Conservation (phyloP, 2,888 invertebrate genomes). For the Tinea trinotella region DNA sequence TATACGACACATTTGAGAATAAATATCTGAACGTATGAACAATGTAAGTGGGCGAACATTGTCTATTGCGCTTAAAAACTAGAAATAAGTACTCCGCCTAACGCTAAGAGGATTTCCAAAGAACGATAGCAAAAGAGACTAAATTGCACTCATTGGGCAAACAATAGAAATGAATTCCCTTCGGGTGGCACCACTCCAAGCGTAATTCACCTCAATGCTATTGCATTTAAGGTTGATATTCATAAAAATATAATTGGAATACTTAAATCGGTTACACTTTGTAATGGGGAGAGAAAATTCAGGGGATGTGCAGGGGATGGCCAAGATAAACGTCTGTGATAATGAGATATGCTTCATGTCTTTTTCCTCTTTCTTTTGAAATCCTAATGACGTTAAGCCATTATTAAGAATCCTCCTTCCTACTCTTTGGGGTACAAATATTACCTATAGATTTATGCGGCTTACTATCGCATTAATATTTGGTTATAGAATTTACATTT, state of each 20-base stretch:
- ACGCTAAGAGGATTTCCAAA: slow-evolving; percentile 16
- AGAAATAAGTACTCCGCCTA: neutral
- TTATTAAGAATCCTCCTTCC: slow-evolving; percentile 1
- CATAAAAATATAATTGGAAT: neutral
- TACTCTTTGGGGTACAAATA: no score
- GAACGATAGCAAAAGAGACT: slow-evolving; percentile 20
- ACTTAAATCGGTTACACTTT: slow-evolving; percentile 16
- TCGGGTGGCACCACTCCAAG: neutral
- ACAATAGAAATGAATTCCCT: slow-evolving; percentile 26
- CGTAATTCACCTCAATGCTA: neutral
- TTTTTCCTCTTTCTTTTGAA: slow-evolving; percentile 8
- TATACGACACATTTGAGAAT: no score
- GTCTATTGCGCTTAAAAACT: neutral
- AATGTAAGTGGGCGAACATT: neutral
- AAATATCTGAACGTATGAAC: no score
- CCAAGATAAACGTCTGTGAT: slow-evolving; percentile 17
- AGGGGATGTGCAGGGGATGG: slow-evolving; percentile 15
- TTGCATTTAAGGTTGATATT: neutral
- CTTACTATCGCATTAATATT: no score
- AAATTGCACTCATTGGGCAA: slow-evolving; percentile 29
- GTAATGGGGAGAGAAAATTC: slow-evolving; percentile 15
- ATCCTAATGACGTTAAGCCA: slow-evolving; percentile 15
- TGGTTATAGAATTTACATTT: no score
- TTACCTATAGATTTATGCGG: no score
- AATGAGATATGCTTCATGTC: slow-evolving; percentile 9